phyloP scores from a whole-genome alignment of 2,113 vertebrate genomes.

The Semnornis frantzii region DNA sequence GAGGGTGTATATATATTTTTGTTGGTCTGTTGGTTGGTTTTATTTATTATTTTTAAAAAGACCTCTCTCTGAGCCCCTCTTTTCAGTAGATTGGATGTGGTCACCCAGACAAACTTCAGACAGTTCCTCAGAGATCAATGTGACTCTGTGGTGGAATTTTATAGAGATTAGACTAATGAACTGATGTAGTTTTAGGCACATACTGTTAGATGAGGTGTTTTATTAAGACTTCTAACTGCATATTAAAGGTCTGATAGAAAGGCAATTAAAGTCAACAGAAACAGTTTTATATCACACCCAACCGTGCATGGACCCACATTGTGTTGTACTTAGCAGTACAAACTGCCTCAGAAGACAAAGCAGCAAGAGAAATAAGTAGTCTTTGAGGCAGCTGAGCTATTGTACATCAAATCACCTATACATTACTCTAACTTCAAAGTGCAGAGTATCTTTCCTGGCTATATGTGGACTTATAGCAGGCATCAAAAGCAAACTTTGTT shows the following conservation, averaged over 20 bases:
- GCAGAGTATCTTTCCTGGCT: not conserved
- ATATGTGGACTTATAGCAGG: not conserved
- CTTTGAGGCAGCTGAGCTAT: not conserved
- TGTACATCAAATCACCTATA: not conserved
- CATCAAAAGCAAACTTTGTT: not conserved
- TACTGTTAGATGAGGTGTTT: not conserved
- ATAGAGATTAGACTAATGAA: not conserved
- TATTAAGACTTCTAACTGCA: constrained; percentile 12
- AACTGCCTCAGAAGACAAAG: not conserved
- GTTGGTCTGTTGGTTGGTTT: no score
- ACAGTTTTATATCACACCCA: not conserved
- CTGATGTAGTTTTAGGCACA: not conserved
- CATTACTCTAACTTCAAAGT: not conserved
- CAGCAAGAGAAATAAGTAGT: not conserved
- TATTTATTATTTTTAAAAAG: not conserved
- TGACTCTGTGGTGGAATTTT: not conserved
- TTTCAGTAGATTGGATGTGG: not conserved
- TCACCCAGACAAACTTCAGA: not conserved
- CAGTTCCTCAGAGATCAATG: not conserved
- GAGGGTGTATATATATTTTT: no score
- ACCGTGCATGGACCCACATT: not conserved
- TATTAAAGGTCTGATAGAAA: constrained; percentile 22
- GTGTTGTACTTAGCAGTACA: not conserved
- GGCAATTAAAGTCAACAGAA: not conserved
- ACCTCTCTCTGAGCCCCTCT: not conserved